phyloP scores from a whole-genome alignment of 2,888 invertebrate species.

The Oxycera nigricornis region DNA sequence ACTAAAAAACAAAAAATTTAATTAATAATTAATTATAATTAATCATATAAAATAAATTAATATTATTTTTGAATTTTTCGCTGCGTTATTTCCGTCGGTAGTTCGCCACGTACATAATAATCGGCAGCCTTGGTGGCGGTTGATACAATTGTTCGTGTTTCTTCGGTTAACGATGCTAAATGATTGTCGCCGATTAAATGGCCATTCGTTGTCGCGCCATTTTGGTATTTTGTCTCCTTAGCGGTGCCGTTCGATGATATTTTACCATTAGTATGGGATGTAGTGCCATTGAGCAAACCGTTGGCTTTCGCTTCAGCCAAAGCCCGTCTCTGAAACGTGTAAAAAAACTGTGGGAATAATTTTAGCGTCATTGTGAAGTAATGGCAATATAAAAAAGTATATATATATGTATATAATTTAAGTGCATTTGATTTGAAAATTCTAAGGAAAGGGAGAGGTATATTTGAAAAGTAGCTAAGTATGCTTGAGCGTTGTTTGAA shows the following conservation, averaged over 20 bases:
- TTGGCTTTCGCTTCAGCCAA: conserved; percentile 20
- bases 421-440: too few species aligned
- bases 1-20: conserved; percentile 45
- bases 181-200: conserved; percentile 47
- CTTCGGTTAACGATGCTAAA: conserved; percentile 30
- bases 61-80: conserved; percentile 62
- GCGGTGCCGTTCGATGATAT: conserved; percentile 16
- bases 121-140: conserved; percentile 49
- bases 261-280: conserved; percentile 36
- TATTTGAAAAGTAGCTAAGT: too few species aligned
- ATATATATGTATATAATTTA: too few species aligned
- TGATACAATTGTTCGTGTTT: conserved; percentile 26
- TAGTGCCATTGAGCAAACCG: conserved; percentile 44
- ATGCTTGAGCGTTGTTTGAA: too few species aligned
- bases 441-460: too few species aligned
- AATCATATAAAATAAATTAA: conserved; percentile 50
- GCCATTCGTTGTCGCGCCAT: conserved; percentile 50
- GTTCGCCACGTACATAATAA: conserved; percentile 49
- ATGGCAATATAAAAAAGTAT: background rate
- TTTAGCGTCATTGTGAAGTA: background rate
- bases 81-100: conserved; percentile 58
- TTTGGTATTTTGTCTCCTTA: conserved; percentile 49
- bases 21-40: conserved; percentile 41
- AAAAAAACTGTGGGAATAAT: background rate
- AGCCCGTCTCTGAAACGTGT: background rate